phyloP scores from a whole-genome alignment of 92 coral and sea anemone species.

The Diadumene lineata region DNA sequence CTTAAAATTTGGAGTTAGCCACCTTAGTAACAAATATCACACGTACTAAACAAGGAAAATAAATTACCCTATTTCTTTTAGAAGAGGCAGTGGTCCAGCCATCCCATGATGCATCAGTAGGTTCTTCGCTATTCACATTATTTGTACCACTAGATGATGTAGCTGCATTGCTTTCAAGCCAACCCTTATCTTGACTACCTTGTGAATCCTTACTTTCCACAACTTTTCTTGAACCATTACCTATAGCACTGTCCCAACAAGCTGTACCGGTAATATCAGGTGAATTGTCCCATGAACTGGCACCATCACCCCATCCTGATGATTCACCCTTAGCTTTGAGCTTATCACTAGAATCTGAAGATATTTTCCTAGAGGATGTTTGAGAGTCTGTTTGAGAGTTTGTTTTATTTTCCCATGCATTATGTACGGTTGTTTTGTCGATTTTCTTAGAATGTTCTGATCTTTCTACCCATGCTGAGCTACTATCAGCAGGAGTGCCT shows the following conservation, averaged over 20 bases:
- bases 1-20: too few species aligned
- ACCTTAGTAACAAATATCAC: too few species aligned
- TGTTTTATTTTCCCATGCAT: slow-evolving; percentile 18
- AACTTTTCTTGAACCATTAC: slow-evolving; percentile 38
- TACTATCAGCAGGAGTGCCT: slow-evolving; percentile 84
- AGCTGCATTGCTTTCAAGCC: slow-evolving; percentile 71
- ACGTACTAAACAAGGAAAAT: background rate
- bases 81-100: slow-evolving; percentile 95
- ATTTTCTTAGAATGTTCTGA: slow-evolving; percentile 33
- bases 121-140: slow-evolving; percentile 61
- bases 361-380: slow-evolving; percentile 24
- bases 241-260: slow-evolving; percentile 81
- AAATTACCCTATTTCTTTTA: slow-evolving; percentile 83
- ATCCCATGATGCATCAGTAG: slow-evolving; percentile 75
- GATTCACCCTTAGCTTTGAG: slow-evolving; percentile 38
- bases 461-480: slow-evolving; percentile 79
- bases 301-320: slow-evolving; percentile 91
- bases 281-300: slow-evolving; percentile 54
- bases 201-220: slow-evolving; percentile 50
- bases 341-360: slow-evolving; percentile 30
- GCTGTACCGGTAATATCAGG: slow-evolving; percentile 76
- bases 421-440: slow-evolving; percentile 3
- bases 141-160: slow-evolving; percentile 44
- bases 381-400: slow-evolving; percentile 29
- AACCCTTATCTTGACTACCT: slow-evolving; percentile 66